A percentile compares a stretch with the other conserved stretches of the same genome.
These are phyloP conservation scores for Etia nguti DNA, from an alignment of 2,113 vertebrate species.

Conservation along the genomic window DNA sequence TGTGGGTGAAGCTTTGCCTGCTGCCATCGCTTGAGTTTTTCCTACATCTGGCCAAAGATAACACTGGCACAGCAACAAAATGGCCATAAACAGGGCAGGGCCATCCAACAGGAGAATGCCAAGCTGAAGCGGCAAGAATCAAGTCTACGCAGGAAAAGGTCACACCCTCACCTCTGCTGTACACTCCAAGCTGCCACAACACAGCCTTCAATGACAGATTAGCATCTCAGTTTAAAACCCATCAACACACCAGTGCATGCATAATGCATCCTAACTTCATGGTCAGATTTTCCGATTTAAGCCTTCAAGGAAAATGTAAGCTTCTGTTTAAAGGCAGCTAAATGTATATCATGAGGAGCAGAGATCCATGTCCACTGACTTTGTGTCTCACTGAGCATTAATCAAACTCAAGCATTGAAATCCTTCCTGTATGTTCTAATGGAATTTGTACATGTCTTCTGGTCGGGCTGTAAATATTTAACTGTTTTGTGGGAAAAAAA, in stretches of 20 bases:
- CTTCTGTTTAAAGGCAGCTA: neutral
- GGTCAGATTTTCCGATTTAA: neutral
- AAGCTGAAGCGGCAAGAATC: slow-evolving; percentile 65
- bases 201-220: neutral
- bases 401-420: slow-evolving; percentile 23
- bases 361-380: neutral
- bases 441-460: slow-evolving; percentile 43
- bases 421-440: slow-evolving; percentile 33
- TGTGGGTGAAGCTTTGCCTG: slow-evolving; percentile 5
- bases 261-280: neutral
- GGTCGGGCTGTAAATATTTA: slow-evolving; percentile 37
- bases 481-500: slow-evolving; percentile 32
- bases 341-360: slow-evolving; percentile 3
- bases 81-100: slow-evolving; percentile 68
- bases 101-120: slow-evolving; percentile 69
- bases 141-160: slow-evolving; percentile 67
- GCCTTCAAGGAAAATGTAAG: neutral
- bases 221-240: neutral
- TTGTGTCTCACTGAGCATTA: slow-evolving; percentile 13
- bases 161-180: slow-evolving; percentile 52
- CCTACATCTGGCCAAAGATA: slow-evolving; percentile 80
- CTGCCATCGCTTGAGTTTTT: slow-evolving; percentile 55
- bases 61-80: slow-evolving; percentile 75
- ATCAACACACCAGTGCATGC: neutral
- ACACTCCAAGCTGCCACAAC: neutral